Conservation (phyloP, 2,113 vertebrate species). For the Protomyctophum bolini region DNA sequence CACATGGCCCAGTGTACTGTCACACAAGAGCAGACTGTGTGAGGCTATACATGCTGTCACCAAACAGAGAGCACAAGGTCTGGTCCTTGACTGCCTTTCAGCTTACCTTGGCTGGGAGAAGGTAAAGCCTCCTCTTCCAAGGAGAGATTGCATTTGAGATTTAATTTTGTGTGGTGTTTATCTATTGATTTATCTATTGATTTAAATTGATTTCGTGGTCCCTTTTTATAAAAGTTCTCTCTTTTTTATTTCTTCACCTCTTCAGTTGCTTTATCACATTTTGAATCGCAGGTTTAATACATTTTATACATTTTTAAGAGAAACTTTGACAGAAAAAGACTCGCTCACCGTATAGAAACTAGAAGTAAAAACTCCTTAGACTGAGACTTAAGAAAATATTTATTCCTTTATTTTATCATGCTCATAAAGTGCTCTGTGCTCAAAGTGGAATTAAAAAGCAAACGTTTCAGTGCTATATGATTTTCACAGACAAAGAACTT, state of each 20-base stretch:
- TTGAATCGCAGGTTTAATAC: too few species aligned
- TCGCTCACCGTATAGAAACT: too few species aligned
- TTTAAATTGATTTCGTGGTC: not conserved
- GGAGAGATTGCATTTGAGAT: not conserved
- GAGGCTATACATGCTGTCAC: constrained; percentile 86
- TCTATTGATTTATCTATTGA: not conserved
- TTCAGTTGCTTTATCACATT: not conserved
- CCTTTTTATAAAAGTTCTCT: not conserved
- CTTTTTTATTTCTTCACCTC: not conserved
- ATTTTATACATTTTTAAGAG: too few species aligned
- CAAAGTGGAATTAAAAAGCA: too few species aligned
- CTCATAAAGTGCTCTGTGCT: too few species aligned
- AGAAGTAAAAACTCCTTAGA: too few species aligned
- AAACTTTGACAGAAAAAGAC: too few species aligned
- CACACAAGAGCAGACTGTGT: constrained; percentile 77
- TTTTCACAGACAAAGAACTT: too few species aligned
- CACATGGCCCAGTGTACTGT: constrained; percentile 87
- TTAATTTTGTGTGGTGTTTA: not conserved
- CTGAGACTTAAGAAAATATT: too few species aligned
- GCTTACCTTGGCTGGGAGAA: constrained; percentile 88
- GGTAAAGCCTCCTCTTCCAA: constrained; percentile 72
- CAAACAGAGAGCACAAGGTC: constrained; percentile 78
- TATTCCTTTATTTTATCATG: too few species aligned
- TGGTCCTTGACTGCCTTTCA: constrained; percentile 78
- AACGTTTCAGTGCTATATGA: too few species aligned